Evolutionary conservation across 2,888 invertebrate species (phyloP), one percentile per base, ranked within the genome.

Genomic region (Physocephala rufipes): DNA sequence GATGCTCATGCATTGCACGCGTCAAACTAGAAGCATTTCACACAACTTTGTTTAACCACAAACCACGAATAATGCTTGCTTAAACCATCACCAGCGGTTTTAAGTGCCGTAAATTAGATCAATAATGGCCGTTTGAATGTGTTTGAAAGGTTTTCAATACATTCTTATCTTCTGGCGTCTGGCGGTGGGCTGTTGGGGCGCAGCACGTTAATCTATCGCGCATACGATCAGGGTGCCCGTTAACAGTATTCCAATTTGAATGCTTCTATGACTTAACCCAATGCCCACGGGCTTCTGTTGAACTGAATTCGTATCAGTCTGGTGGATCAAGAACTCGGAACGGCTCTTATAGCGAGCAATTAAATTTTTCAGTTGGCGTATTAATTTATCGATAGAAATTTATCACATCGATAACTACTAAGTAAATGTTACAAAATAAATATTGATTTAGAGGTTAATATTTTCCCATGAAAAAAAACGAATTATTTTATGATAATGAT

Each of bases 181-280:
- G 71, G 71, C 71, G 71, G 67, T 71, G 73, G 71, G 65, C 71
- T 45, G 63, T 58, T 71, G 70, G 45, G 67, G n/a, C n/a, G n/a
- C 64, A 62, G 63, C 43, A 67, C 73, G 68, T 47, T 67, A 51
- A 53, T 53, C 65, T 19, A 19, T n/a, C n/a, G n/a, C n/a, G n/a
- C 49, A 36, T 24, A 7, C 28, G 51, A 28, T 28, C 19, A 51
- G 19, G 16, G 24, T 19, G 65, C 30, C n/a, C 19, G 63, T 47
- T 63, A 63, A 65, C 28, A 49, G 66, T 53, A 49, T n/a, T n/a
- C 36, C 9, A 9, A 51, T 53, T 15, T 66, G 66, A 49, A 53
- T 66, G 19, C 21, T 55, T 43, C 12, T 36, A 36, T 36, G 36
- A 36, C 4, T 36, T 36, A 36, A 36, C 24, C 66, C 13, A 28